Evolutionary conservation across 2,113 vertebrate species (phyloP).

Genomic region (Rhinopomastus cyanomelas): DNA sequence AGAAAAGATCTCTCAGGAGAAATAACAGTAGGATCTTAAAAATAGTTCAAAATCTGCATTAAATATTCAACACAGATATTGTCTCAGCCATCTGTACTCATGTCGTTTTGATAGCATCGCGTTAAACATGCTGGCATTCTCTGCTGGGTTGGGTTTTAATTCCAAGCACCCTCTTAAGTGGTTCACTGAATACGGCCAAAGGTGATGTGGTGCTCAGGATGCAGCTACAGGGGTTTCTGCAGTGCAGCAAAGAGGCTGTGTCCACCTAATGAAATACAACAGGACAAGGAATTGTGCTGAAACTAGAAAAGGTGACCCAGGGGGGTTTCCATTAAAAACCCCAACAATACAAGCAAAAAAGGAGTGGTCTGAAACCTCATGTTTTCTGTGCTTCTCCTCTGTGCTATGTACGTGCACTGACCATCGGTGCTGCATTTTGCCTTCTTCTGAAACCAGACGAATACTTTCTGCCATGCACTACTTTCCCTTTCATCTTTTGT

Average conservation of each 20-base stretch:
- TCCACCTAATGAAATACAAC: not conserved
- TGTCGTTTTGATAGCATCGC: not conserved
- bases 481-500: not conserved
- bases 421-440: not conserved
- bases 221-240: not conserved
- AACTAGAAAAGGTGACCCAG: not conserved
- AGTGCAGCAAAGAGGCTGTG: not conserved
- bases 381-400: not conserved
- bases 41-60: slow-evolving; percentile 51
- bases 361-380: not conserved
- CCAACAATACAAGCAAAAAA: not conserved
- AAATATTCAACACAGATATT: slow-evolving; percentile 51
- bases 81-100: slow-evolving; percentile 1
- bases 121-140: not conserved
- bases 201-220: rapidly evolving
- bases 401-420: rapidly evolving
- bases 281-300: not conserved
- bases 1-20: slow-evolving; percentile 58
- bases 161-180: not conserved
- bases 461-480: not conserved
- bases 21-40: slow-evolving; percentile 44
- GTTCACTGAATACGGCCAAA: not conserved
- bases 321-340: not conserved
- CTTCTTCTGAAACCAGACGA: not conserved
- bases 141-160: not conserved